Evolutionary conservation across 1,140 invertebrate species (phyloP).

Genomic region (Ceratosolen solmsi): DNA sequence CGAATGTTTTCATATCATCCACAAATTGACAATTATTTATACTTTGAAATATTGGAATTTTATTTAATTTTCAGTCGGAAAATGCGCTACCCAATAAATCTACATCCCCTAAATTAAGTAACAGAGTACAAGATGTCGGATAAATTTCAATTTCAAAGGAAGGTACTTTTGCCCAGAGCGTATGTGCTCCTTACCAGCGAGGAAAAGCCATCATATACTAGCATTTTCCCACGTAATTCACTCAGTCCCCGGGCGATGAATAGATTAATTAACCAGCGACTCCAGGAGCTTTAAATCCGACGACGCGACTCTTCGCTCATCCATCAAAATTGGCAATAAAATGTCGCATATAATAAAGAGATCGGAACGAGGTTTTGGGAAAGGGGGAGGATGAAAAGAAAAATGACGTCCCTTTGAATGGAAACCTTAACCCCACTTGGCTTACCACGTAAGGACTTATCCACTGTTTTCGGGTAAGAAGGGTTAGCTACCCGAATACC

Average conservation of each 20-base stretch:
- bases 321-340: slow-evolving; percentile 4
- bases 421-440: neutral
- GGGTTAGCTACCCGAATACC: no score
- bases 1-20: no score
- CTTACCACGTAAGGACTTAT: neutral
- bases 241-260: slow-evolving; percentile 1
- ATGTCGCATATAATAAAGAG: slow-evolving; percentile 27
- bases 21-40: no score
- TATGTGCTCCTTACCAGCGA: no score
- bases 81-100: no score
- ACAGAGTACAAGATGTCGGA: neutral
- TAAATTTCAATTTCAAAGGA: slow-evolving; percentile 6
- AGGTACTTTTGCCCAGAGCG: neutral
- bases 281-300: neutral
- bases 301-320: slow-evolving; percentile 1
- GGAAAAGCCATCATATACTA: neutral
- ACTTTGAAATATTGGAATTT: neutral
- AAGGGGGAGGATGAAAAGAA: no score
- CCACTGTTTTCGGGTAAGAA: no score
- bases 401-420: no score
- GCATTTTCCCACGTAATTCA: neutral
- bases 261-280: slow-evolving; percentile 22
- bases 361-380: no score
- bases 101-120: no score
- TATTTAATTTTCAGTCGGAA: neutral